phyloP scores from a whole-genome alignment of 2,888 invertebrate genomes.

The Hemithea aestivaria region DNA sequence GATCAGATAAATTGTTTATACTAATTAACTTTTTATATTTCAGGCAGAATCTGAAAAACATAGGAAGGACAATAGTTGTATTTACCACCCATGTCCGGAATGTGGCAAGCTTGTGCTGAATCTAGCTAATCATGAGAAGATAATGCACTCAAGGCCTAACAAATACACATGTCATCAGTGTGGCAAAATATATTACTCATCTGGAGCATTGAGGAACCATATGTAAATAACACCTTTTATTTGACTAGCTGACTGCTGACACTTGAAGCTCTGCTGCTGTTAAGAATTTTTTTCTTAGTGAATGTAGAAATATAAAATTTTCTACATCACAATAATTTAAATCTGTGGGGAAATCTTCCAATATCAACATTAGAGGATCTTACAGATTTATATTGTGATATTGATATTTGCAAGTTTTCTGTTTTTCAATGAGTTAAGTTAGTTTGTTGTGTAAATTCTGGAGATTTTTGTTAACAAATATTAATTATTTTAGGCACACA shows the following conservation, averaged over 20 bases:
- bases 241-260: too few relatives aligned
- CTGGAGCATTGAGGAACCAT: conserved; percentile 27
- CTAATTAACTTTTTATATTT: conserved; percentile 2
- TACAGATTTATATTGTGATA: too few relatives aligned
- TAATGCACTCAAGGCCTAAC: conserved; percentile 24
- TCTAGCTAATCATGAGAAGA: conserved; percentile 24
- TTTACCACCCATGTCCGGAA: conserved; percentile 26
- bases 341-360: too few relatives aligned
- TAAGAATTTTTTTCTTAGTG: too few relatives aligned
- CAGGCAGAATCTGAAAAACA: conserved; percentile 25
- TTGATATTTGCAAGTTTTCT: too few relatives aligned
- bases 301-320: too few relatives aligned
- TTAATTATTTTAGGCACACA: conserved; percentile 20
- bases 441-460: too few relatives aligned
- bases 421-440: too few relatives aligned
- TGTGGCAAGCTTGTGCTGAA: conserved; percentile 32
- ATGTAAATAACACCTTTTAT: conserved; percentile 20
- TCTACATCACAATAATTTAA: too few relatives aligned
- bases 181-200: conserved; percentile 30
- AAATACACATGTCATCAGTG: conserved; percentile 32
- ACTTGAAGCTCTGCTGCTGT: too few relatives aligned
- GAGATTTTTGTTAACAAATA: neutral
- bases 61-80: conserved; percentile 20
- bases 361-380: too few relatives aligned
- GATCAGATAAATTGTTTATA: too few relatives aligned